These are phyloP conservation scores for Campoletis sonorensis DNA, from an alignment of 1,140 invertebrate genomes.

Conservation along the genomic window DNA sequence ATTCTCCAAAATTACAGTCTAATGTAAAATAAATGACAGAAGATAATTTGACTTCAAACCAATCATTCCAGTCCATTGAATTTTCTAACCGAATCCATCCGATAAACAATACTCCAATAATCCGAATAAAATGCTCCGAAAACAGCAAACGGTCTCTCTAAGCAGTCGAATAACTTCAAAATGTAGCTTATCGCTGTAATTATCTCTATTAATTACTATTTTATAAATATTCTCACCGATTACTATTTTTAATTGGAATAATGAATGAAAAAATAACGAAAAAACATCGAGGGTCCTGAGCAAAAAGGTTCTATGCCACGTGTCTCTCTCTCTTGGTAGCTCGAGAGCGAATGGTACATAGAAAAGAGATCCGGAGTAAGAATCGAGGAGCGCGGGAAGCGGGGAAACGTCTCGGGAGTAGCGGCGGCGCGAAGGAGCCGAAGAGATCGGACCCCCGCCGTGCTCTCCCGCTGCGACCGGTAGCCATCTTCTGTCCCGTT, in stretches of 20 bases:
- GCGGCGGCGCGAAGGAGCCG: slow-evolving; percentile 64
- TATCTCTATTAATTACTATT: too few relatives aligned
- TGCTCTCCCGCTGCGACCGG: slow-evolving; percentile 75
- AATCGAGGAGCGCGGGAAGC: slow-evolving; percentile 28
- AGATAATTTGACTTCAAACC: not conserved
- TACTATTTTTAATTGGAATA: not conserved
- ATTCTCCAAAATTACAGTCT: not conserved
- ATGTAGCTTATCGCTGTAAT: too few relatives aligned
- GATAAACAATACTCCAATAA: too few relatives aligned
- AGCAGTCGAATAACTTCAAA: too few relatives aligned
- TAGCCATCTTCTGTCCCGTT: slow-evolving; percentile 76
- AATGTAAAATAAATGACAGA: not conserved
- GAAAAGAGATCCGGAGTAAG: not conserved
- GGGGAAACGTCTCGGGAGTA: slow-evolving; percentile 61
- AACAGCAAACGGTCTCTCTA: too few relatives aligned
- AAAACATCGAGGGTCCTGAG: not conserved
- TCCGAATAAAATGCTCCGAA: too few relatives aligned
- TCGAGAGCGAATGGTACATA: slow-evolving; percentile 30
- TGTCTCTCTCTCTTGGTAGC: slow-evolving; percentile 41
- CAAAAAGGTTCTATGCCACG: not conserved
- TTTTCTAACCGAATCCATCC: too few relatives aligned
- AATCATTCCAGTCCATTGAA: too few relatives aligned
- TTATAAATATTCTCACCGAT: too few relatives aligned
- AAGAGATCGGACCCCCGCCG: slow-evolving; percentile 72
- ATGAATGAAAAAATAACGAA: not conserved